Evolutionary conservation across 1,140 invertebrate species (phyloP).

Genomic region (Paracyclopina nana): DNA sequence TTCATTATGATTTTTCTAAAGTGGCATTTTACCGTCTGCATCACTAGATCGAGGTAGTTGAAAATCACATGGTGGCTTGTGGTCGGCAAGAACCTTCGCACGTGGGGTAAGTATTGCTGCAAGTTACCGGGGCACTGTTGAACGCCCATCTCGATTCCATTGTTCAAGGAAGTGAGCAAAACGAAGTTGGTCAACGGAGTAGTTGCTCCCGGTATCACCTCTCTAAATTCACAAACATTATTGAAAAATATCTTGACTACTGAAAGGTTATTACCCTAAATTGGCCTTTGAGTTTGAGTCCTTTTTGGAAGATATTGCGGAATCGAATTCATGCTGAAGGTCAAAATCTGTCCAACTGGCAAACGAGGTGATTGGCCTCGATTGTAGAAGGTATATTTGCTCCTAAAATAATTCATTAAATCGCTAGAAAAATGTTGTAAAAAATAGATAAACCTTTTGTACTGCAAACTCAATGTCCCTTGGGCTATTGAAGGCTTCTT

Average conservation of each 20-base stretch:
- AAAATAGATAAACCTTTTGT: conserved; percentile 26
- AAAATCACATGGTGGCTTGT: conserved; percentile 29
- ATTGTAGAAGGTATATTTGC: conserved; percentile 42
- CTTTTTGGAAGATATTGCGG: conserved; percentile 28
- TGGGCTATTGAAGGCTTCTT: conserved; percentile 39
- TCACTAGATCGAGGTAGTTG: conserved; percentile 32
- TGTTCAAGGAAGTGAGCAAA: too few species aligned
- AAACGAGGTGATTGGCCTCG: conserved; percentile 45
- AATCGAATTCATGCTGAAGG: conserved; percentile 46
- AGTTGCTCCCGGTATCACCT: conserved; percentile 36
- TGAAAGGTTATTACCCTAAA: conserved; percentile 24
- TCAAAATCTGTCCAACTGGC: conserved; percentile 48
- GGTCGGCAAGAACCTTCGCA: conserved; percentile 18
- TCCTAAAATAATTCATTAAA: conserved; percentile 24
- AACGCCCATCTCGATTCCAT: conserved; percentile 25
- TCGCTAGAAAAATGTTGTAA: conserved; percentile 15
- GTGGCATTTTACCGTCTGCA: conserved; percentile 22
- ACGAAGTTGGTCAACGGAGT: conserved; percentile 29
- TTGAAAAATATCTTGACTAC: conserved; percentile 10
- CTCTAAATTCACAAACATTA: conserved; percentile 28
- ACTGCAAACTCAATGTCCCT: conserved; percentile 57
- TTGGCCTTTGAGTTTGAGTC: conserved; percentile 30
- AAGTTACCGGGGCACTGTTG: too few species aligned
- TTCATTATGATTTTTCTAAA: too few species aligned
- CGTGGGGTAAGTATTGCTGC: conserved; percentile 6